phyloP scores from a whole-genome alignment of 2,888 invertebrate species.

The Clusia tigrina region DNA sequence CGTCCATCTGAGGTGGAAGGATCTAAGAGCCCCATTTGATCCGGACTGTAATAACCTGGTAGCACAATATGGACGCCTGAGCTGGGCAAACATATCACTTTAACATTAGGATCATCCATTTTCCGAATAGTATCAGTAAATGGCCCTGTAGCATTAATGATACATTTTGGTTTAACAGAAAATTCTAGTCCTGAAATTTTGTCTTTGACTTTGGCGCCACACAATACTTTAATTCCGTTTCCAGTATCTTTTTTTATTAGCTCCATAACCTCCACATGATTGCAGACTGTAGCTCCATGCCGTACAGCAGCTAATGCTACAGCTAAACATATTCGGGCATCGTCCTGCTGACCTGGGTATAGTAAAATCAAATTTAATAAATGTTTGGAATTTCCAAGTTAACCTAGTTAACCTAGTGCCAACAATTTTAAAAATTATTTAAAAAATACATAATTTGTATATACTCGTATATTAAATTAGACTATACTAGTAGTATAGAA shows the following conservation, averaged over 20 bases:
- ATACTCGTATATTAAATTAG: no score
- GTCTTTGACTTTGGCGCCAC: conserved; percentile 81
- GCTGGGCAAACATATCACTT: conserved; percentile 93
- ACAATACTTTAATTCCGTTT: conserved; percentile 65
- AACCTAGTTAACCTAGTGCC: no score
- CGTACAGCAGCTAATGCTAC: conserved; percentile 94
- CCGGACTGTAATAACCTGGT: conserved; percentile 97
- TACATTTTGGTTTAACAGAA: conserved; percentile 87
- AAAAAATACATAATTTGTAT: no score
- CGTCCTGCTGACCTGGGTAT: conserved; percentile 91
- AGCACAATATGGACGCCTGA: conserved; percentile 98
- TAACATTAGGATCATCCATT: conserved; percentile 88
- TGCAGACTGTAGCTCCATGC: conserved; percentile 92
- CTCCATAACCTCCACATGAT: conserved; percentile 86
- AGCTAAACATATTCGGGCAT: conserved; percentile 97
- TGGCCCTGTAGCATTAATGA: conserved; percentile 98
- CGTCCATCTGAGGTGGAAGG: conserved; percentile 98
- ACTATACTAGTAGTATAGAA: no score
- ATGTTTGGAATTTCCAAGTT: no score
- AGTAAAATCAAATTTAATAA: no score
- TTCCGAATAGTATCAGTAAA: conserved; percentile 92
- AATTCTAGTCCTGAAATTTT: conserved; percentile 85
- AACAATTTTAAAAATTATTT: no score
- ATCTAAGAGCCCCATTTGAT: conserved; percentile 97
- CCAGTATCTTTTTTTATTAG: conserved; percentile 72